Evolutionary conservation across 2,888 invertebrate genomes (phyloP).

Genomic region (Acleris laterana): DNA sequence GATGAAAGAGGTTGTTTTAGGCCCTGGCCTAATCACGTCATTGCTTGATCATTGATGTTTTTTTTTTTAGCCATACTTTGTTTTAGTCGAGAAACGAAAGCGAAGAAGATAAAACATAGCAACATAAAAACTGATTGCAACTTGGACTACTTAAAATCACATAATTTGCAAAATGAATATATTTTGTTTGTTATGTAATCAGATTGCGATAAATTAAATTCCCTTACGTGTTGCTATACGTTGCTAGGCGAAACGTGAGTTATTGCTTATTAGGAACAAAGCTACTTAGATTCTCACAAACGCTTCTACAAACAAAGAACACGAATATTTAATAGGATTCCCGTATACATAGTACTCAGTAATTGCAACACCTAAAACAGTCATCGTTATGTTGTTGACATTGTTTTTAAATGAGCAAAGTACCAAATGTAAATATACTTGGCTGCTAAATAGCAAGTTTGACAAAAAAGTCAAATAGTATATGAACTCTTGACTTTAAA

Average conservation of each 20-base stretch:
- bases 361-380: slow-evolving; percentile 11
- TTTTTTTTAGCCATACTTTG: no score
- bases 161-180: no score
- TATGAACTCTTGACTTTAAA: background rate
- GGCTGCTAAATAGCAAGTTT: background rate
- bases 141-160: no score
- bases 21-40: no score
- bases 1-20: no score
- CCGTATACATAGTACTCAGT: background rate
- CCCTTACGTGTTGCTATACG: background rate
- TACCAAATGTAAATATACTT: slow-evolving; percentile 1
- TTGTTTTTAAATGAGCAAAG: slow-evolving; percentile 19
- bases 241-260: background rate
- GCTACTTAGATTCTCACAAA: slow-evolving; percentile 18
- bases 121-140: no score
- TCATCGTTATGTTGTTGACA: slow-evolving; percentile 7
- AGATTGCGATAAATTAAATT: background rate
- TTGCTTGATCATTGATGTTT: no score
- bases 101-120: no score
- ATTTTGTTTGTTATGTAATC: no score
- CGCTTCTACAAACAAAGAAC: slow-evolving; percentile 17
- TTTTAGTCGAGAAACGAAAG: no score
- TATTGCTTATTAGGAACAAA: background rate
- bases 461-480: slow-evolving; percentile 1
- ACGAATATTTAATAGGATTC: slow-evolving; percentile 7